phyloP scores from a whole-genome alignment of 2,113 vertebrate genomes.

The Phyllostomus hastatus region DNA sequence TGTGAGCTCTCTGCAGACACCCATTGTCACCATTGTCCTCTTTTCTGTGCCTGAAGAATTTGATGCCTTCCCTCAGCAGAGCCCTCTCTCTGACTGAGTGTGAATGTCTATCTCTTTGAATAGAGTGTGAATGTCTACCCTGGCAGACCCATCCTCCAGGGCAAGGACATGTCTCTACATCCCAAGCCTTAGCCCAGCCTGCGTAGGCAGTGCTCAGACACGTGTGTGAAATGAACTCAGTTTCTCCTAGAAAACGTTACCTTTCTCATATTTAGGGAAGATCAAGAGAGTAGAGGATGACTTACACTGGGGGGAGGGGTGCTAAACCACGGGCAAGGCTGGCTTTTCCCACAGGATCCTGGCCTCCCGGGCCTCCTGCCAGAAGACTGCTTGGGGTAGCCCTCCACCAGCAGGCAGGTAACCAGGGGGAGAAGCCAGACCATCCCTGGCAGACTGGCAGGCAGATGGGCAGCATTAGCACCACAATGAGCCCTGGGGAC shows the following conservation, averaged over 20 bases:
- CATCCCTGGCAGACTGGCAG: neutral
- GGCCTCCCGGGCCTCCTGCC: neutral
- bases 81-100: neutral
- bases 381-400: neutral
- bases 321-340: neutral
- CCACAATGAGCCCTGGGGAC: neutral
- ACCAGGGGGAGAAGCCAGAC: neutral
- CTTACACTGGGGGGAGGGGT: neutral
- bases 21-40: neutral
- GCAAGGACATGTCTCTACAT: neutral
- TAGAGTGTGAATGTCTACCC: neutral
- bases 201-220: neutral
- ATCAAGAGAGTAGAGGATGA: neutral
- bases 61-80: neutral
- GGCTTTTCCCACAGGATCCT: neutral
- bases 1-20: neutral
- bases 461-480: neutral
- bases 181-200: neutral
- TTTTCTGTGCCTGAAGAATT: neutral
- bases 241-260: neutral
- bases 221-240: neutral
- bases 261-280: neutral
- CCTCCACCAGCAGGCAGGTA: neutral
- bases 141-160: neutral
- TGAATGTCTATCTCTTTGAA: neutral